Evolutionary conservation across 2,797 vertebrate species (phyloP), one percentile per base, ranked within the genome.

Genomic region (Todus mexicanus): DNA sequence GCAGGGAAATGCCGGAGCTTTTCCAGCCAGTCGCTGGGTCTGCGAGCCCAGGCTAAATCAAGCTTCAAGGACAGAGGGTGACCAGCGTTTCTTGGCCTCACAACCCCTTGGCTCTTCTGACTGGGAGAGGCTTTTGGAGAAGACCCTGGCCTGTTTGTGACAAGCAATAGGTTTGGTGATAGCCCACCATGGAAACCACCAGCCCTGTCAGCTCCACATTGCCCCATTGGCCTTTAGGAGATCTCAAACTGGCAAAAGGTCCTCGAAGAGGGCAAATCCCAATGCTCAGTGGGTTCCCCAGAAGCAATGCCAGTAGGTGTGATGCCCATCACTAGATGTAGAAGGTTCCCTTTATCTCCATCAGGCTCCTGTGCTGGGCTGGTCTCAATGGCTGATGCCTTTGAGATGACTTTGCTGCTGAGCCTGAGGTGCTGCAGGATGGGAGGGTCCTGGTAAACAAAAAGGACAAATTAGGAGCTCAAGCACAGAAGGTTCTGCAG

Each of bases 11-110:
- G 22, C n/a, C 0, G 4, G 64, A 54, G 84, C 66, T 75, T 48
- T 74, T 33, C 74, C 89, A 88, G 79, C 37, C 59, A 2, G n/a
- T 22, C 4, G 10, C 63, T 8, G 33, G 12, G 81, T 9, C 61
- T 33, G 71, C 0, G 3, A 89, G 75, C 61, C 22, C 54, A 16
- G 40, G 15, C 33, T 18, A n/a, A 77, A 72, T 4, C 38, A 12
- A 60, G 8, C 35, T 35, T 51, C 84, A 91, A 87, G 82, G 91
- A 64, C 31, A 5, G 42, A 82, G 31, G n/a, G 29, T 18, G 26
- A 13, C 25, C 42, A 37, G 45, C 0, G 0, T 6, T 60, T 37
- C 72, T n/a, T 21, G 47, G 38, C 21, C 31, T 33, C 33, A 13
- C 69, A 70, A 33, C 17, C 37, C 37, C 40, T 57, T 70, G 1